Evolutionary conservation across 2,888 invertebrate species (phyloP).

Genomic region (Pteria penguin): DNA sequence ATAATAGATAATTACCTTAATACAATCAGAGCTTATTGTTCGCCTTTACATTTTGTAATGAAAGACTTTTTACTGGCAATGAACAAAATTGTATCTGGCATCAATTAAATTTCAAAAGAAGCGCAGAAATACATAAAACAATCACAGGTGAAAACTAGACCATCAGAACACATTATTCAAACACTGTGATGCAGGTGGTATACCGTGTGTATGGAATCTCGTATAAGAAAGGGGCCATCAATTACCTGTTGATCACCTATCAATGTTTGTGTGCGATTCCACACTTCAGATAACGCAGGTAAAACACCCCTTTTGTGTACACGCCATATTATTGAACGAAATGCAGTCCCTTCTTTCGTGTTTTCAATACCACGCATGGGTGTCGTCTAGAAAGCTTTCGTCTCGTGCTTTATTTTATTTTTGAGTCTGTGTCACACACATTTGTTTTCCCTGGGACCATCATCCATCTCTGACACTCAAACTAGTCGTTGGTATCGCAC

Average conservation of each 20-base stretch:
- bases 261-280: not conserved
- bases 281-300: constrained; percentile 3
- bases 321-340: not conserved
- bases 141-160: constrained; percentile 18
- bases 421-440: not conserved
- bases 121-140: too few species aligned
- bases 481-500: too few species aligned
- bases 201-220: not conserved
- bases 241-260: constrained; percentile 4
- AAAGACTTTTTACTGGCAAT: too few species aligned
- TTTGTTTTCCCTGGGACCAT: not conserved
- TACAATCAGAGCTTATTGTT: too few species aligned
- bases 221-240: constrained; percentile 4
- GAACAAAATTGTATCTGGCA: too few species aligned
- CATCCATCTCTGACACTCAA: not conserved
- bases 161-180: not conserved
- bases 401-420: not conserved
- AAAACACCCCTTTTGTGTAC: not conserved
- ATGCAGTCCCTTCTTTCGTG: not conserved
- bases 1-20: too few species aligned
- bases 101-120: too few species aligned
- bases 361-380: not conserved
- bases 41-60: too few species aligned
- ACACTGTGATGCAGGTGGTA: constrained; percentile 11
- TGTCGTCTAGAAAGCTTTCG: not conserved